Evolutionary conservation across 2,888 invertebrate genomes (phyloP), one percentile per base, ranked within the genome.

Genomic region (Belgica antarctica): DNA sequence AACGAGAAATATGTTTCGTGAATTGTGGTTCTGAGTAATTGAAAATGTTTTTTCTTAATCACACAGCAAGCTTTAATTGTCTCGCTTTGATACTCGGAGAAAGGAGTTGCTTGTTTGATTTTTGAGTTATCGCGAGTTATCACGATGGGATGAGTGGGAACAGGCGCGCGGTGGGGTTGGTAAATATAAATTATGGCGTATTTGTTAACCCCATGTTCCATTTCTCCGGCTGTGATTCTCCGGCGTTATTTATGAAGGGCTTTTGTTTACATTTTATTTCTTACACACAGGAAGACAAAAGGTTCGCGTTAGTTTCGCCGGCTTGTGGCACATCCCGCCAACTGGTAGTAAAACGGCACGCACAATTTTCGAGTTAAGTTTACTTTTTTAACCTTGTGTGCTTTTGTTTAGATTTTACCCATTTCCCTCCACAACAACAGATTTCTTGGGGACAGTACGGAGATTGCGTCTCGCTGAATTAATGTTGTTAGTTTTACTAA

Each of bases 281-380:
- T 41, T n/a, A n/a, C n/a, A n/a, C n/a, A n/a, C n/a, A n/a, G n/a
- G n/a, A 41, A 41, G 15, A 41, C 41, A 41, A 41, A 41, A 41
- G 41, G 41, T 52, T 52, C 52, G 2, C 19, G 12, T 52, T 52
- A 17, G 52, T 52, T 4, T 52, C n/a, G 4, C 19, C 52, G 22
- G 41, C n/a, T n/a, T n/a, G n/a, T n/a, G n/a, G n/a, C n/a, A n/a
- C n/a, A n/a, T 12, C 22, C 19, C 52, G 12, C 19, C 52, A 22
- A 8, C 22, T 19, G 52, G 8, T 52, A 22, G 22, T n/a, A 52
- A 22, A 22, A 10, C 17, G 12, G 5, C 52, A 52, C 52, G 52
- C 52, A 52, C 22, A 52, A 52, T 52, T 52, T 31, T 52, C 46
- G 15, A 46, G 46, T n/a, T 52, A 31, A 31, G 34, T 12, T 31